These are phyloP conservation scores for Malacoraja senta DNA, from an alignment of 2,797 vertebrate genomes.

Conservation along the genomic window DNA sequence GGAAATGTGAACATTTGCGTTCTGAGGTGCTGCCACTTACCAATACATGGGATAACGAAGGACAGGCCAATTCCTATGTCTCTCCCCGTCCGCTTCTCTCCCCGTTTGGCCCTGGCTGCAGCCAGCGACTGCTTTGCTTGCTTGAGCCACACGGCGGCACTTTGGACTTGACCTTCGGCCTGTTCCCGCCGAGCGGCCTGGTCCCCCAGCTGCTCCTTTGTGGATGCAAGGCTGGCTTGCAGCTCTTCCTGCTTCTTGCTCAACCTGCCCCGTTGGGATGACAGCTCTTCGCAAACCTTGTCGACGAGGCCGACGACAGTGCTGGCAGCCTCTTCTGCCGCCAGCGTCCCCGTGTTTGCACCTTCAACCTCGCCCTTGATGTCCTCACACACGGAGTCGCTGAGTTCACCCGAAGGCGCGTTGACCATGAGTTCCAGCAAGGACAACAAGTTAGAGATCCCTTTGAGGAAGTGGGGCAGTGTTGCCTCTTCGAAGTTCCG, in stretches of 20 bases:
- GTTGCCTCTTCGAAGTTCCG: neutral
- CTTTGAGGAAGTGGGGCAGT: neutral
- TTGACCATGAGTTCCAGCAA: neutral
- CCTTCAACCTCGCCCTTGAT: neutral
- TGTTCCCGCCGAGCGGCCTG: neutral
- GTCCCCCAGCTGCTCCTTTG: neutral
- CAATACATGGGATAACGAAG: slow-evolving; percentile 11
- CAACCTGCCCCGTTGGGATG: neutral
- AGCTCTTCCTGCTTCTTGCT: neutral
- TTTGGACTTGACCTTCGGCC: neutral
- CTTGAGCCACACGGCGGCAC: neutral
- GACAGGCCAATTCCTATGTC: slow-evolving; percentile 16
- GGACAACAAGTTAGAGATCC: neutral
- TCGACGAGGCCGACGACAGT: neutral
- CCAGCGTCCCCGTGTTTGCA: neutral
- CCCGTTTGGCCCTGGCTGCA: neutral
- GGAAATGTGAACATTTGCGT: too few relatives aligned
- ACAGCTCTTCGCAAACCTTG: neutral
- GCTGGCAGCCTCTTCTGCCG: neutral
- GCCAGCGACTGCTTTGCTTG: neutral
- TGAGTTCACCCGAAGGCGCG: neutral
- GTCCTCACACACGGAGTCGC: too few relatives aligned
- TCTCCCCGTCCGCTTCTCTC: slow-evolving; percentile 19
- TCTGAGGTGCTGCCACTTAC: neutral
- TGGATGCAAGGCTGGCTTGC: neutral